Conservation (phyloP, 23 tunicate genomes). For the Trididemnum nubilum region DNA sequence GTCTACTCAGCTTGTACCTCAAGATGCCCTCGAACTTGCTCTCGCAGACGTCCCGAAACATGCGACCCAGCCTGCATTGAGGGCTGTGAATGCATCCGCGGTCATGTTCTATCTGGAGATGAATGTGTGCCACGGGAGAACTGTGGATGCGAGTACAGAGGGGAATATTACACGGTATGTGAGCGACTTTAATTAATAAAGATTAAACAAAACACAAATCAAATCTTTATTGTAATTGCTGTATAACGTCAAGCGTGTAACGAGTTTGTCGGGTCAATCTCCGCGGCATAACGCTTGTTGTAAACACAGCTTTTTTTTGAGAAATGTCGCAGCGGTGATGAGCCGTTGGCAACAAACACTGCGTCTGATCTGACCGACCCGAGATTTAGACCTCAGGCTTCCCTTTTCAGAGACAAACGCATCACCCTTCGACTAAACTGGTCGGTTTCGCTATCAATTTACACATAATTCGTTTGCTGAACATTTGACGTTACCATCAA, state of each 20-base stretch:
- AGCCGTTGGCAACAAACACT: too few species aligned
- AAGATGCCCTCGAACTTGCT: constrained; percentile 41
- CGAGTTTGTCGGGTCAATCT: neutral
- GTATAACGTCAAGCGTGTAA: neutral
- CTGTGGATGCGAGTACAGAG: constrained; percentile 48
- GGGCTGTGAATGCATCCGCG: constrained; percentile 51
- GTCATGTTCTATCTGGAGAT: constrained; percentile 48
- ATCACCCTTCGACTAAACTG: too few species aligned
- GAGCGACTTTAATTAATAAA: neutral
- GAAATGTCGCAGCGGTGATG: too few species aligned
- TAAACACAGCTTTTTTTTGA: too few species aligned
- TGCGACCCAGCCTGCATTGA: constrained; percentile 39
- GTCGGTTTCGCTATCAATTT: too few species aligned
- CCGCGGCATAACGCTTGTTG: neutral
- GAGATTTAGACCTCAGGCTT: too few species aligned
- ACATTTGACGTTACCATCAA: too few species aligned
- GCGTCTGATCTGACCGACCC: too few species aligned
- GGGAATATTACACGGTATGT: constrained; percentile 48
- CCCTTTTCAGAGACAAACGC: too few species aligned
- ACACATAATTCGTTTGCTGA: too few species aligned
- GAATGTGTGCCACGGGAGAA: constrained; percentile 36
- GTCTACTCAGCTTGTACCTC: constrained; percentile 46
- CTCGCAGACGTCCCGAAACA: neutral
- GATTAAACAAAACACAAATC: too few species aligned
- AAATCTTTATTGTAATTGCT: too few species aligned